phyloP scores from a whole-genome alignment of 2,113 vertebrate genomes.

The Gymnobelideus leadbeateri region DNA sequence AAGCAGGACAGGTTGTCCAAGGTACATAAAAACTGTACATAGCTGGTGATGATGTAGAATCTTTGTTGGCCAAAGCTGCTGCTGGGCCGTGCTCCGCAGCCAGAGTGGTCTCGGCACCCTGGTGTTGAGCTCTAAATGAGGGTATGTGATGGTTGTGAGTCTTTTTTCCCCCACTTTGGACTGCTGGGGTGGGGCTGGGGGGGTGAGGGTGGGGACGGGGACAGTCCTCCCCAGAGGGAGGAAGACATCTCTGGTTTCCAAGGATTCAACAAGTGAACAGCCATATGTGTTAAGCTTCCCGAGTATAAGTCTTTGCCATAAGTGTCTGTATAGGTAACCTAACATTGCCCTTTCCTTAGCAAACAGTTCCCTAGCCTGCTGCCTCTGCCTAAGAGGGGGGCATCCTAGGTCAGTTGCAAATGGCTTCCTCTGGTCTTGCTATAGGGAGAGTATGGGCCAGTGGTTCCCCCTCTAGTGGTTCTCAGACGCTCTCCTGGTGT shows the following conservation, averaged over 20 bases:
- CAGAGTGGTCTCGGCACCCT: slow-evolving; percentile 39
- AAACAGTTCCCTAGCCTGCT: rapidly evolving
- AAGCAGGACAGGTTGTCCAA: slow-evolving; percentile 68
- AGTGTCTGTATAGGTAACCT: slow-evolving; percentile 65
- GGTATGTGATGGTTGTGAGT: slow-evolving; percentile 58
- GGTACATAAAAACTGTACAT: slow-evolving; percentile 47
- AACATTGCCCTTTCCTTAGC: neutral
- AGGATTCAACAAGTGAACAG: slow-evolving; percentile 76
- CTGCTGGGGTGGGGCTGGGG: neutral
- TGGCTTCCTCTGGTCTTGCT: neutral
- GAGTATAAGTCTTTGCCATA: slow-evolving; percentile 49
- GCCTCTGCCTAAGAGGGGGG: neutral
- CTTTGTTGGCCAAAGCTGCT: slow-evolving; percentile 67
- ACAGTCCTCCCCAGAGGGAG: neutral
- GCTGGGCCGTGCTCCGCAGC: slow-evolving; percentile 41
- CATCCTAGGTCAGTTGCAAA: neutral
- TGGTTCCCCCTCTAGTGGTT: neutral
- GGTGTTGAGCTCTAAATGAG: slow-evolving; percentile 27
- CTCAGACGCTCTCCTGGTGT: neutral
- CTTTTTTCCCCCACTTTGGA: slow-evolving; percentile 55
- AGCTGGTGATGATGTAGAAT: slow-evolving; percentile 41
- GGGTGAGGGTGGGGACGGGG: neutral
- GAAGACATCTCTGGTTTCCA: slow-evolving; percentile 66
- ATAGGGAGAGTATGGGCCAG: neutral
- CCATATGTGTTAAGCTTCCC: slow-evolving; percentile 70